Evolutionary conservation across 2,797 vertebrate genomes (phyloP), one percentile per base, ranked within the genome.

Genomic region (Spheniscus humboldti): DNA sequence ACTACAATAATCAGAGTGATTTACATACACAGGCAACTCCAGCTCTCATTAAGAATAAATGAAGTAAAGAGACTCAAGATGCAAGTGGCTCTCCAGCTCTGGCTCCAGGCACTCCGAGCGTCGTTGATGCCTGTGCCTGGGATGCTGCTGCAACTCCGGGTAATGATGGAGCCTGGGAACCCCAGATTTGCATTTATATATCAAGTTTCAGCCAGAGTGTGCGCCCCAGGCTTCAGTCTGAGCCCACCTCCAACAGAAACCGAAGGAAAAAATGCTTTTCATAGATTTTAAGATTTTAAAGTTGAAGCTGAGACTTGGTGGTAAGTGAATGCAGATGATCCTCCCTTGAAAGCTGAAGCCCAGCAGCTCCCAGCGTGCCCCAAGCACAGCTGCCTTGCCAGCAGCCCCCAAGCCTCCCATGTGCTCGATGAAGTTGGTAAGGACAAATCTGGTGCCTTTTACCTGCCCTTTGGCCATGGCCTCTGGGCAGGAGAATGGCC

Each of bases 21-120:
- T 89, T 95, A 89, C 50, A 66, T 30, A 94, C 39, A 82, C 27
- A 55, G 20, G 75, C 67, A 94, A 47, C 67, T 66, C 18, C 71
- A 73, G 30, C 13, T 94, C 47, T 94, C 78, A 89, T 92, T 87
- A 89, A 91, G 85, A 94, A 92, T 72, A 79, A 91, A 76, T 64
- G 27, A 74, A 88, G 33, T 76, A 80, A 84, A 84, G 81, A 91
- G 6, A 64, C 59, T 16, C 55, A 68, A 78, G 50, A 79, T 31
- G 28, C 30, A 86, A 62, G 30, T 5, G 6, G 28, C 39, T 72
- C 41, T 68, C 35, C 50, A 59, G 27, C 30, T 77, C 60, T 1
- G 3, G 80, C 50, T 86, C 48, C 81, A 78, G 74, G 72, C 28
- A 3, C 27, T 92, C n/a, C 24, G 18, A n/a, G 33, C 31, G 8